Conservation (phyloP, 2,113 vertebrate genomes). For the Pachyramphus minor region DNA sequence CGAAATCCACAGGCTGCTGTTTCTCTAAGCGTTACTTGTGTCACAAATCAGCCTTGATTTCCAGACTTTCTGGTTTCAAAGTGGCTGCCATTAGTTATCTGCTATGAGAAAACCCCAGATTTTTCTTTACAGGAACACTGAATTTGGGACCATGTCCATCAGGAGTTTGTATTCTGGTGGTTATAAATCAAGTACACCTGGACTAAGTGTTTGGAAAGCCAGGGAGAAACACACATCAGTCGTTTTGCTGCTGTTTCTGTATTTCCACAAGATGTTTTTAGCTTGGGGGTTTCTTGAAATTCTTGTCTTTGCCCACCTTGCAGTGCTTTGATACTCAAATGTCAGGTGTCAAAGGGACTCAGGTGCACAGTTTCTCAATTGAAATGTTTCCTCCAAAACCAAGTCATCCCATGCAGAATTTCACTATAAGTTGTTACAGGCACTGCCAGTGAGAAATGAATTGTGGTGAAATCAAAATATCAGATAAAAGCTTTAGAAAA, state of each 20-base stretch:
- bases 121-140: not conserved
- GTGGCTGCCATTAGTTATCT: not conserved
- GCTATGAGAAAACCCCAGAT: not conserved
- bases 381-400: not conserved
- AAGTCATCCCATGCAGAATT: not conserved
- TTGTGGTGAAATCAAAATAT: not conserved
- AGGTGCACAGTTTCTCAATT: not conserved
- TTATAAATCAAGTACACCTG: not conserved
- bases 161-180: not conserved
- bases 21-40: not conserved
- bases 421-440: not conserved
- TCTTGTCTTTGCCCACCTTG: not conserved
- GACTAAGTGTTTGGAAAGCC: not conserved
- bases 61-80: not conserved
- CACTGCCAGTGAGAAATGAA: not conserved
- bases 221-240: not conserved
- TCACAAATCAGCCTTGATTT: not conserved
- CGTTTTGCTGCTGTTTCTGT: not conserved
- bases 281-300: not conserved
- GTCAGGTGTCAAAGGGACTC: not conserved
- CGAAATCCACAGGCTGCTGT: fast-evolving
- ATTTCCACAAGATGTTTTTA: not conserved
- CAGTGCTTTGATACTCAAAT: not conserved
- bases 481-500: not conserved
- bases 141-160: not conserved